phyloP scores from a whole-genome alignment of 1,140 invertebrate genomes.

The Helicoverpa armigera region DNA sequence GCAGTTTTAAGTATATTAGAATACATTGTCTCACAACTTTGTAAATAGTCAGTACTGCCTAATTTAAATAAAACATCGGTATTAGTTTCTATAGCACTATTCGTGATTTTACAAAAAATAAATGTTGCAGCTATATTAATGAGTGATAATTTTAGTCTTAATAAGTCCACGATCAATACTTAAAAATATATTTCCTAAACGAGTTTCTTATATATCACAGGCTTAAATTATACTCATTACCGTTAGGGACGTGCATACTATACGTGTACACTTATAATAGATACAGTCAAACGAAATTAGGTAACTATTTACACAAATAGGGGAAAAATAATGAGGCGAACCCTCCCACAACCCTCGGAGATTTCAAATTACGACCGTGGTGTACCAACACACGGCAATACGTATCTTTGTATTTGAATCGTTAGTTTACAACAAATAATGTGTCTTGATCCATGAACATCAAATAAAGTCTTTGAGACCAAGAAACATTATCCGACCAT shows the following conservation, averaged over 20 bases:
- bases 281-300: constrained; percentile 80
- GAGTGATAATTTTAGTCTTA: constrained; percentile 55
- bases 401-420: constrained; percentile 74
- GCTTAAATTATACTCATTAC: constrained; percentile 84
- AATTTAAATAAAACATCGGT: constrained; percentile 7
- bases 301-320: constrained; percentile 86
- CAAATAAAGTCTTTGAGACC: background rate
- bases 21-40: constrained; percentile 31
- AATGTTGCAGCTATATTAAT: constrained; percentile 40
- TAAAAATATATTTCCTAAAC: constrained; percentile 69
- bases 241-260: constrained; percentile 85
- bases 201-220: constrained; percentile 84
- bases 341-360: constrained; percentile 85
- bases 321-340: constrained; percentile 85
- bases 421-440: constrained; percentile 70
- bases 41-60: constrained; percentile 10
- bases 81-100: constrained; percentile 11
- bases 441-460: constrained; percentile 63
- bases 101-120: constrained; percentile 39
- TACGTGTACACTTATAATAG: constrained; percentile 81
- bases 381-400: constrained; percentile 63
- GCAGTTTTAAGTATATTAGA: constrained; percentile 10
- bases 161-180: constrained; percentile 57
- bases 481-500: constrained; percentile 8
- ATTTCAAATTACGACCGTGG: constrained; percentile 80